These are phyloP conservation scores for Nomada lathburiana DNA, from an alignment of 2,888 invertebrate species.

Conservation along the genomic window DNA sequence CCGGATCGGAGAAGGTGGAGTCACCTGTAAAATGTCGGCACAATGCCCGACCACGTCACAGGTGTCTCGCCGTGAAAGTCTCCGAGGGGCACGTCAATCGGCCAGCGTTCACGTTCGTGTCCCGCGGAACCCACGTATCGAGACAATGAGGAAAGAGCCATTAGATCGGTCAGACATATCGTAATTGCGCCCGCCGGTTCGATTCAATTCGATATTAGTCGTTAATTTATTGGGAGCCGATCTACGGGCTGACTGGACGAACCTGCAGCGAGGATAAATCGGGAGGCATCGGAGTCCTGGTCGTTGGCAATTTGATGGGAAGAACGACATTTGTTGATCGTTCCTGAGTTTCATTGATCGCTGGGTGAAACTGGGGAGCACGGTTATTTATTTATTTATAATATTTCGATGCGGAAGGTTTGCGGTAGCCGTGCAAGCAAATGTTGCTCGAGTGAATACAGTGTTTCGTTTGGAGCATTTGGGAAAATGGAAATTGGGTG, in stretches of 20 bases:
- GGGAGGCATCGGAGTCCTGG: neutral
- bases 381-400: too few relatives aligned
- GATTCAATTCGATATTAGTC: constrained; percentile 47
- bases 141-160: constrained; percentile 60
- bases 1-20: constrained; percentile 63
- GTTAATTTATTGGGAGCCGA: constrained; percentile 46
- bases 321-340: neutral
- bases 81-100: constrained; percentile 40
- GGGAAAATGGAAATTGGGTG: too few relatives aligned
- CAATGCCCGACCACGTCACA: constrained; percentile 70
- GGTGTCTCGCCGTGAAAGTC: constrained; percentile 68
- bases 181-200: constrained; percentile 50
- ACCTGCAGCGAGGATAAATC: neutral
- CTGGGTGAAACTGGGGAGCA: neutral
- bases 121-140: constrained; percentile 43
- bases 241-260: neutral
- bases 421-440: too few relatives aligned
- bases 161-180: constrained; percentile 54
- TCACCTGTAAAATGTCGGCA: constrained; percentile 73
- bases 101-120: neutral
- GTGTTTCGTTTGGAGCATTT: too few relatives aligned
- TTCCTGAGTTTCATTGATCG: neutral
- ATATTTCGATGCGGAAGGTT: too few relatives aligned
- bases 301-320: neutral
- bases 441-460: too few relatives aligned